Base-by-base conservation (phyloP, 2,113 vertebrate species). In the Gadus chalcogrammus region DNA sequence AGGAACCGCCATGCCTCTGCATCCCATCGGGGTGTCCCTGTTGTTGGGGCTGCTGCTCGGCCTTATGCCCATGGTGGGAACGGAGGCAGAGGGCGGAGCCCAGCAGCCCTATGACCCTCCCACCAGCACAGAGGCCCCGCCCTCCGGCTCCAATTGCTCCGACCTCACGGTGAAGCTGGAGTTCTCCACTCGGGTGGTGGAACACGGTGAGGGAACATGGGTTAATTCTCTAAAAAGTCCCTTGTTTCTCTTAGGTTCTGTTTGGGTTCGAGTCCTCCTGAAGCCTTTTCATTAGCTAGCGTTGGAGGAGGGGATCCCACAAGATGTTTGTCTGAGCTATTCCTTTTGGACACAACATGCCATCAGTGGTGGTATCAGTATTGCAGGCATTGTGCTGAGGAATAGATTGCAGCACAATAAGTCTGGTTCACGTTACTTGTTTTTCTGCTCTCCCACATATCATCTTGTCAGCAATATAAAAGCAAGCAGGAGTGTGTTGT, bases 111-210 rank as follows among this genome's bases (percentile, higher is more conserved):
- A 81, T 7, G 68, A 62, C 35, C 61, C 59, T 18, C 2, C 65
- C 79, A 61, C 72, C 58, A 65, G 35, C 72, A 1, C 69, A 6
- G 67, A 81, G 31, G 24, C 89, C 4, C 85, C 86, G 15, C 80
- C 87, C 0, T 61, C 93, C 20, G 88, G 86, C 74, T 85, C 93
- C 68, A 95, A 95, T 90, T 98, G 95, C 84, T 94, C 97, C 22
- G 91, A 86, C 67, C 87, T 96, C 69, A 94, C 93, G 64, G 65
- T 99, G 74, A 93, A 95, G 86, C 87, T 99, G 88, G 97, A 97
- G 67, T 99, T 98, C 86, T 94, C 95, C 66, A 93, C 96, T 0
- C 93, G 93, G 1, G 93, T 96, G 12, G 95, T 99, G 71, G 94
- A 98, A 80, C 94, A 97, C 48, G 97, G 97, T 99, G 92, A 93